phyloP scores from a whole-genome alignment of 2,888 invertebrate species.

The Hemaris fuciformis region DNA sequence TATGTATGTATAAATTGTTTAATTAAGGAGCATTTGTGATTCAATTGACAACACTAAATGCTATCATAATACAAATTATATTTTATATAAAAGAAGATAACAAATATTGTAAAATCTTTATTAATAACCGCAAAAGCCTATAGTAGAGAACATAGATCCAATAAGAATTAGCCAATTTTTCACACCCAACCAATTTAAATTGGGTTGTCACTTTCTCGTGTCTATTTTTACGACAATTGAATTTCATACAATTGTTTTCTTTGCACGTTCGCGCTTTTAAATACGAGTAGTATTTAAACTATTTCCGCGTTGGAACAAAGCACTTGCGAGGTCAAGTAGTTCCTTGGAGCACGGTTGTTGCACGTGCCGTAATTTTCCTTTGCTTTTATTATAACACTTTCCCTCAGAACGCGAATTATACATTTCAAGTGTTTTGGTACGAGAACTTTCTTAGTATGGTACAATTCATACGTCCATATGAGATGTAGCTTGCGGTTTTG shows the following conservation, averaged over 20 bases:
- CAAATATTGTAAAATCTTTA: too few species aligned
- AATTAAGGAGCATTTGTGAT: too few species aligned
- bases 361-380: constrained; percentile 1
- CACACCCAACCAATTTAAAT: too few species aligned
- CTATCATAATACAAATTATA: too few species aligned
- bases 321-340: not conserved
- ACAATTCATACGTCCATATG: too few species aligned
- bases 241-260: not conserved
- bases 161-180: too few species aligned
- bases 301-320: not conserved
- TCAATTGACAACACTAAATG: too few species aligned
- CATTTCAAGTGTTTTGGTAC: not conserved
- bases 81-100: too few species aligned
- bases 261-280: not conserved
- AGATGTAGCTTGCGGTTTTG: not conserved
- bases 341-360: not conserved
- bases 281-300: not conserved
- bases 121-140: too few species aligned
- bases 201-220: too few species aligned
- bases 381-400: constrained; percentile 6
- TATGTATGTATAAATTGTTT: too few species aligned
- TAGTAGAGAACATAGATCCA: too few species aligned
- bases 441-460: not conserved
- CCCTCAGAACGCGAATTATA: not conserved
- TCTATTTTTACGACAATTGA: not conserved